phyloP scores from a whole-genome alignment of 2,113 vertebrate genomes.

The Sisor rabdophorus region DNA sequence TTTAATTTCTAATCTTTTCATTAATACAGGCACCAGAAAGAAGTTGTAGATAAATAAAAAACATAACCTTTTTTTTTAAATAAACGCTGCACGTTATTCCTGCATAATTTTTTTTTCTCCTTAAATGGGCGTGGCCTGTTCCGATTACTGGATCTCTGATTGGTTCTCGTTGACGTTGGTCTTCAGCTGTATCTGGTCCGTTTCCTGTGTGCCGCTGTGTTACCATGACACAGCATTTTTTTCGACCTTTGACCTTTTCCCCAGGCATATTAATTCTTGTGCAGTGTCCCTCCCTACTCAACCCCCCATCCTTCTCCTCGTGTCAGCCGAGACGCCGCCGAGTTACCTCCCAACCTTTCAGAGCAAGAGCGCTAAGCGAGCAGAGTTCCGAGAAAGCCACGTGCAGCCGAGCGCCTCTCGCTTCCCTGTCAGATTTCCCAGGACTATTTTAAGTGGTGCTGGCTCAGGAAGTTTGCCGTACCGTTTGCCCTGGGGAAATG shows the following conservation, averaged over 20 bases:
- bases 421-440: constrained; percentile 19
- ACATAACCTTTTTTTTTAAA: not conserved
- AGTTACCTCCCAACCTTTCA: constrained; percentile 51
- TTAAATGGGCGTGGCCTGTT: not conserved
- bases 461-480: constrained; percentile 23
- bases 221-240: constrained; percentile 66
- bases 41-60: not conserved
- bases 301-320: not conserved
- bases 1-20: not conserved
- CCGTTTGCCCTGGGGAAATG: not conserved
- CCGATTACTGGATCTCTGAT: not conserved
- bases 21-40: not conserved
- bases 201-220: constrained; percentile 20
- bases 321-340: constrained; percentile 3
- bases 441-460: constrained; percentile 33
- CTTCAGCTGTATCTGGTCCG: not conserved
- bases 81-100: too few species aligned
- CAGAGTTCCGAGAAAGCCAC: constrained; percentile 17
- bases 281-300: not conserved
- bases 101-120: not conserved
- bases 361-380: constrained; percentile 19
- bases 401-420: constrained; percentile 9
- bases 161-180: constrained; percentile 13
- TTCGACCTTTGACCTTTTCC: constrained; percentile 57
- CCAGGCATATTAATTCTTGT: constrained; percentile 38